Percentiles rank a stretch among this genome's conserved stretches.
These are phyloP conservation scores for Poecilobothrus nobilitatus DNA, from an alignment of 2,888 invertebrate genomes.

Conservation along the genomic window DNA sequence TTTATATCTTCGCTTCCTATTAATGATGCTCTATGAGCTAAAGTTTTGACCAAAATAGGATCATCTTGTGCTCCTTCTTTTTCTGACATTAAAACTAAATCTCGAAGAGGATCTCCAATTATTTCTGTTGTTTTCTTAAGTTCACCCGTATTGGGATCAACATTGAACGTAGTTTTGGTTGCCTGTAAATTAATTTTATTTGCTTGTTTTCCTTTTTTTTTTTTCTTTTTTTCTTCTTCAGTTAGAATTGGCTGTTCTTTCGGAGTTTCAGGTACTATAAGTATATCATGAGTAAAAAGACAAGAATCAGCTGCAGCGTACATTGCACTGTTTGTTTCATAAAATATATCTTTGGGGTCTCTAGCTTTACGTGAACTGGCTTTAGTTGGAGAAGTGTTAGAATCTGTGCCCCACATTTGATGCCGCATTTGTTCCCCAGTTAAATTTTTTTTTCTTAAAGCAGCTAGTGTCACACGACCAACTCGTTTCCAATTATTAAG, in stretches of 20 bases:
- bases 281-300: constrained; percentile 70
- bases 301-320: constrained; percentile 74
- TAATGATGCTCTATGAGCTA: constrained; percentile 57
- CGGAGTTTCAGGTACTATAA: constrained; percentile 37
- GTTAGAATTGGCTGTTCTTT: constrained; percentile 22
- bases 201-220: not conserved
- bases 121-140: constrained; percentile 7
- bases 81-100: constrained; percentile 53
- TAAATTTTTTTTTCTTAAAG: constrained; percentile 70
- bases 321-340: constrained; percentile 49
- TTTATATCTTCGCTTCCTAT: constrained; percentile 37
- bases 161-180: not conserved
- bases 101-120: constrained; percentile 52
- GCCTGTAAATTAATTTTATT: constrained; percentile 22
- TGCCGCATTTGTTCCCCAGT: constrained; percentile 78
- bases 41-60: constrained; percentile 44
- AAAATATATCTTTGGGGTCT: constrained; percentile 41
- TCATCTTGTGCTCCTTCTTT: constrained; percentile 32
- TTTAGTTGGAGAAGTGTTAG: constrained; percentile 78
- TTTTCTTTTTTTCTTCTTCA: constrained; percentile 21
- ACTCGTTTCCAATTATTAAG: constrained; percentile 95
- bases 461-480: constrained; percentile 77
- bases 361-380: constrained; percentile 49
- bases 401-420: constrained; percentile 85
- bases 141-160: not conserved